These are phyloP conservation scores for Harmothoe impar DNA, from an alignment of 2,888 invertebrate species.

Conservation along the genomic window DNA sequence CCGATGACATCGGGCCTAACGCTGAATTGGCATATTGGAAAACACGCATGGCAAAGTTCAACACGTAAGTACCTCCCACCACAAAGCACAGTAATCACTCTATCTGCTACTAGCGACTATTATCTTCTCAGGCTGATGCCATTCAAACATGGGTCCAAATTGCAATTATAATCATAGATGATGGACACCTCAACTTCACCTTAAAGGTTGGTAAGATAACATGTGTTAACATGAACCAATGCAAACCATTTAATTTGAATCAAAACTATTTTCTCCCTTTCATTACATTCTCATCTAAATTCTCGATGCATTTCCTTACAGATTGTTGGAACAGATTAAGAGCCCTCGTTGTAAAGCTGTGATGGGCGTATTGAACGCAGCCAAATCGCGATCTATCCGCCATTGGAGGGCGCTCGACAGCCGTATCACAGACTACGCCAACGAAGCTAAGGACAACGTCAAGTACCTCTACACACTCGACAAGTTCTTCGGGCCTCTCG, in stretches of 20 bases:
- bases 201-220: no score
- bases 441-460: slow-evolving; percentile 97
- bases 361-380: slow-evolving; percentile 81
- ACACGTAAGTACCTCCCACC: slow-evolving; percentile 84
- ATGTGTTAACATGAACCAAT: no score
- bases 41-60: slow-evolving; percentile 95
- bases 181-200: no score
- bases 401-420: slow-evolving; percentile 87
- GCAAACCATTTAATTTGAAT: no score
- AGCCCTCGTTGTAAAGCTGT: slow-evolving; percentile 81
- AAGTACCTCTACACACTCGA: slow-evolving; percentile 97
- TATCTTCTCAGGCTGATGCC: no score
- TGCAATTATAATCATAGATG: no score
- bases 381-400: slow-evolving; percentile 82
- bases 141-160: no score
- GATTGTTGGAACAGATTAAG: slow-evolving; percentile 83
- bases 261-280: no score
- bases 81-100: no score
- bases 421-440: slow-evolving; percentile 96
- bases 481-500: slow-evolving; percentile 95
- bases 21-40: slow-evolving; percentile 94
- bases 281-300: no score
- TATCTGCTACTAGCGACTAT: no score
- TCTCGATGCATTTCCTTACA: slow-evolving; percentile 66
- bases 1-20: slow-evolving; percentile 83